Base-by-base conservation (phyloP, 2,797 vertebrate species). In the Garrulus glandarius region DNA sequence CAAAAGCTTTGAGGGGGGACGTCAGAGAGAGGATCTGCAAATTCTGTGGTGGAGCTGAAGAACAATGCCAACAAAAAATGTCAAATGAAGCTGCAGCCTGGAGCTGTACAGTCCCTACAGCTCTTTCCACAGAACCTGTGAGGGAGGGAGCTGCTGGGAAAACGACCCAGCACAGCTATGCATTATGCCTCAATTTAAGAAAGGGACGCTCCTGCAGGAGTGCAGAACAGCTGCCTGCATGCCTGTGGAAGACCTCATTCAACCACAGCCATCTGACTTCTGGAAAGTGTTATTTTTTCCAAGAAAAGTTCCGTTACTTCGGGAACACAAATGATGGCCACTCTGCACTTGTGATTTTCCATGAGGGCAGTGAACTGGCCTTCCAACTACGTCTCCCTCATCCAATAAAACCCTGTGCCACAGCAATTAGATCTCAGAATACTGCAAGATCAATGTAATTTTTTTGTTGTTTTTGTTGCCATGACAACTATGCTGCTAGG, bases 61-160 rank as follows among this genome's bases (percentile, higher is more conserved):
- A 70, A 49, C 15, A 70, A 56, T 23, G 41, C 30, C 34, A 72
- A 82, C 55, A 56, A 67, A 70, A 67, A 36, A 4, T 2, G 41
- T 36, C 32, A 60, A n/a, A 22, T 13, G 70, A 29, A 87, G 69
- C 53, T 23, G 46, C 56, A 92, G 56, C 57, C 57, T 1, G 3
- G 20, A 63, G 68, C 65, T 30, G 14, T 5, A 5, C 0, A 0
- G 43, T 13, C 65, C 39, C 29, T 22, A 5, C 2, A 22, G 74
- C 55, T 39, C 63, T 4, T 84, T 19, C 63, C 79, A 39, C 67
- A 89, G 41, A 64, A 36, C 12, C 47, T 32, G 9, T 1, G 2
- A 76, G 15, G 30, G 39, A 59, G n/a, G 11, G 22, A 43, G 3
- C 67, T 47, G 10, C 43, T 21, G 60, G 15, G 30, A 70, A 53